Evolutionary conservation across 2,888 invertebrate species (phyloP).

Genomic region (Strigamia transsilvanica): DNA sequence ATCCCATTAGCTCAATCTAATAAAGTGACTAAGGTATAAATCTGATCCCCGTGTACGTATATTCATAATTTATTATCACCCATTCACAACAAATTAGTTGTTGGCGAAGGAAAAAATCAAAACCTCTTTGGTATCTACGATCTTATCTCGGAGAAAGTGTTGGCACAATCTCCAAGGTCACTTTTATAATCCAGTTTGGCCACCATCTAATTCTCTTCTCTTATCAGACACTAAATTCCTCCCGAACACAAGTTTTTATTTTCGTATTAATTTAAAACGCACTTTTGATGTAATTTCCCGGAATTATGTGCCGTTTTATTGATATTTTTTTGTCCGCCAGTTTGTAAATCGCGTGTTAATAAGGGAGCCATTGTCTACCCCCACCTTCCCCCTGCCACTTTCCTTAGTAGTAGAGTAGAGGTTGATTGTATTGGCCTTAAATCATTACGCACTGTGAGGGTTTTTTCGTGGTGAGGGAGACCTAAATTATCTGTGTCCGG

Average conservation of each 20-base stretch:
- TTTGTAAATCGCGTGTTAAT: conserved; percentile 33
- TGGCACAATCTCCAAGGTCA: conserved; percentile 38
- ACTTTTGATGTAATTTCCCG: not conserved
- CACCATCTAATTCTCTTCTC: conserved; percentile 35
- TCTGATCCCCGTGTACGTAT: not conserved
- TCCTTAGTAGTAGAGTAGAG: conserved; percentile 1
- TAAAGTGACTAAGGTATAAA: not conserved
- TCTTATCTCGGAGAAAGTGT: conserved; percentile 42
- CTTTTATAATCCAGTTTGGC: conserved; percentile 48
- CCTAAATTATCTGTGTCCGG: conserved; percentile 49
- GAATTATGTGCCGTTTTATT: conserved; percentile 4
- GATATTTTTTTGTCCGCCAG: not conserved
- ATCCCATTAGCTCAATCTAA: conserved; percentile 2
- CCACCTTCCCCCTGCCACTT: not conserved
- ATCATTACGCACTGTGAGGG: conserved; percentile 40
- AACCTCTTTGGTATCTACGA: conserved; percentile 5
- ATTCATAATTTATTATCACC: conserved; percentile 17
- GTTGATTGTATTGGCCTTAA: conserved; percentile 45
- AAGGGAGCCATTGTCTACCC: not conserved
- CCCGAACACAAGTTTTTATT: not conserved
- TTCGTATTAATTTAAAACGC: not conserved
- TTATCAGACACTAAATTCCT: not conserved
- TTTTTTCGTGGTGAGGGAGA: conserved; percentile 39
- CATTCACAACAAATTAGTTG: conserved; percentile 44
- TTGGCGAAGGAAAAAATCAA: not conserved